A percentile compares a stretch with the other conserved stretches of the same genome.
Evolutionary conservation across 2,113 vertebrate species (phyloP).

Genomic region (Equus przewalskii): DNA sequence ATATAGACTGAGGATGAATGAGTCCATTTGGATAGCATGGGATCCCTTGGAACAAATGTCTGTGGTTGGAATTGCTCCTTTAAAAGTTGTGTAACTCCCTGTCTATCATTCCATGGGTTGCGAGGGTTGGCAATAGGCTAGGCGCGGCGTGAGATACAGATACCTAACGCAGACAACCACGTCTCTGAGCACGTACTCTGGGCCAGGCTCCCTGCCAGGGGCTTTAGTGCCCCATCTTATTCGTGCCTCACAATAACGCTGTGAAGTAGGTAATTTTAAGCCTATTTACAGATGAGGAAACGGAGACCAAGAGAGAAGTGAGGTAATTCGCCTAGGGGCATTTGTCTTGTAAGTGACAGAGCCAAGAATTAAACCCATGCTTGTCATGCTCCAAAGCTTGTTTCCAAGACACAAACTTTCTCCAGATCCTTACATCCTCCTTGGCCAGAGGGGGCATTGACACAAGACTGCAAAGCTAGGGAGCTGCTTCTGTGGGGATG

Average conservation of each 20-base stretch:
- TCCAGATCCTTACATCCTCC: conserved; percentile 24
- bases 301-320: conserved; percentile 31
- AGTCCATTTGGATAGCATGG: conserved; percentile 52
- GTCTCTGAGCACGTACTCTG: neutral
- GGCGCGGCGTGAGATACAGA: neutral
- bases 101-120: conserved; percentile 28
- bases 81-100: conserved; percentile 38
- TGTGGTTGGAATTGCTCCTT: conserved; percentile 43
- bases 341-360: conserved; percentile 46
- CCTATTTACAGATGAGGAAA: conserved; percentile 76
- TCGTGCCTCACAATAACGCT: conserved; percentile 9
- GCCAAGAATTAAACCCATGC: conserved; percentile 54
- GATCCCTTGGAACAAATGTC: conserved; percentile 46
- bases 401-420: conserved; percentile 65
- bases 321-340: conserved; percentile 66
- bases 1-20: conserved; percentile 42
- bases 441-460: conserved; percentile 54
- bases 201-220: conserved; percentile 1
- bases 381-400: conserved; percentile 33
- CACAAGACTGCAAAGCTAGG: neutral
- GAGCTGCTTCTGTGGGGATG: neutral
- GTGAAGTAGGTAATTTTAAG: conserved; percentile 61
- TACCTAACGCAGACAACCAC: neutral
- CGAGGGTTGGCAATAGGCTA: neutral
- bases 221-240: conserved; percentile 42